Evolutionary conservation across 2,113 vertebrate species (phyloP).

Genomic region (rat (Rattus norvegicus)): DNA sequence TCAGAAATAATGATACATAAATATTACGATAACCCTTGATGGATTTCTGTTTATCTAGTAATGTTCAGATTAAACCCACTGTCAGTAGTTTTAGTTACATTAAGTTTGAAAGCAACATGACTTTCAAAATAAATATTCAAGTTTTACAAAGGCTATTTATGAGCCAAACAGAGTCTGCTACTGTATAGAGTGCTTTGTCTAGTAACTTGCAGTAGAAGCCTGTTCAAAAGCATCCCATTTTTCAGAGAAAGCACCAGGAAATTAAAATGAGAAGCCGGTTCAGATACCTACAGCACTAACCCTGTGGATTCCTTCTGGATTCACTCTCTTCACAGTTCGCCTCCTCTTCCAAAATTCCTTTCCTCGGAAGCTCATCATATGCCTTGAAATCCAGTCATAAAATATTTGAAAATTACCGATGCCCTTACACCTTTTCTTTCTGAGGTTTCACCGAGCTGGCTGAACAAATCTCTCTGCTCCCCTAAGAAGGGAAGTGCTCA

Average conservation of each 20-base stretch:
- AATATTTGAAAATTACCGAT: slow-evolving; percentile 64
- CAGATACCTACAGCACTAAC: slow-evolving; percentile 94
- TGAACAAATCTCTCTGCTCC: slow-evolving; percentile 70
- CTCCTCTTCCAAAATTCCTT: slow-evolving; percentile 92
- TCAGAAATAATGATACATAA: background rate
- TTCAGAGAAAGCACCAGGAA: background rate
- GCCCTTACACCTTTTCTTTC: slow-evolving; percentile 66
- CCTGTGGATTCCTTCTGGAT: slow-evolving; percentile 88
- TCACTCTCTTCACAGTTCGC: slow-evolving; percentile 86
- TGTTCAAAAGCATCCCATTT: background rate
- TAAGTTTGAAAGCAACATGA: background rate
- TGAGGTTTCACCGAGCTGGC: slow-evolving; percentile 71
- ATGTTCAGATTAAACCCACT: background rate
- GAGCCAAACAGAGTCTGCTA: background rate
- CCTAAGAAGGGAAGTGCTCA: slow-evolving; percentile 85
- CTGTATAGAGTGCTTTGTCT: background rate
- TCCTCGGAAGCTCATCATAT: slow-evolving; percentile 94
- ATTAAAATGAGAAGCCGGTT: slow-evolving; percentile 27
- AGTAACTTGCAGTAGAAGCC: background rate
- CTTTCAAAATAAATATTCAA: background rate
- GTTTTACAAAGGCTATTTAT: background rate
- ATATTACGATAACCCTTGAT: background rate
- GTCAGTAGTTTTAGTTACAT: background rate
- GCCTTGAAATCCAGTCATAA: slow-evolving; percentile 64
- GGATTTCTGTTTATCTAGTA: background rate